phyloP scores from a whole-genome alignment of 2,888 invertebrate species.

The Orthosia cruda region DNA sequence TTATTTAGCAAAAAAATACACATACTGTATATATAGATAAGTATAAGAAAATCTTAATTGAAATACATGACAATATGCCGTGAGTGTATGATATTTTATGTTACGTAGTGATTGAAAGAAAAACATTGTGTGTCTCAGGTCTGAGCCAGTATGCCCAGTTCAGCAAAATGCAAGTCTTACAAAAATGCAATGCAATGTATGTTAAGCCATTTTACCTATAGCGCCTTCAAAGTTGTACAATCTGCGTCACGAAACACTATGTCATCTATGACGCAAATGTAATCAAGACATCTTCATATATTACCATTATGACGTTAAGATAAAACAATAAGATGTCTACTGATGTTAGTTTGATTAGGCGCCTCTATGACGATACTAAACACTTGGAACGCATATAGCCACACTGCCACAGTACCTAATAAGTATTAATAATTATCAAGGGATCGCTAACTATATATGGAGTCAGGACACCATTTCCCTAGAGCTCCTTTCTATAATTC shows the following conservation, averaged over 20 bases:
- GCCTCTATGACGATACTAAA: background rate
- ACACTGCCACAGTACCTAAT: background rate
- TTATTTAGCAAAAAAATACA: no score
- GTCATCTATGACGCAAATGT: conserved; percentile 40
- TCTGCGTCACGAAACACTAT: background rate
- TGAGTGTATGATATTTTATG: no score
- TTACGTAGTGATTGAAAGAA: no score
- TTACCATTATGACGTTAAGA: background rate
- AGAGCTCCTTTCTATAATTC: background rate
- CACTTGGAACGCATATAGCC: background rate
- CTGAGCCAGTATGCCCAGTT: no score
- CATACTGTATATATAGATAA: no score
- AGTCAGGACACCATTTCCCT: background rate
- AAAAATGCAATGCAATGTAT: no score
- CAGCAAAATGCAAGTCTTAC: no score
- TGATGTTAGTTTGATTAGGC: background rate
- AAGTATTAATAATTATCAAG: background rate
- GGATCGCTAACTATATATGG: background rate
- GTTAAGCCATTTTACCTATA: background rate
- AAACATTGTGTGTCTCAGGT: no score
- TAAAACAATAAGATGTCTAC: conserved; percentile 12
- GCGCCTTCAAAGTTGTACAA: background rate
- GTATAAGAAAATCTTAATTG: no score
- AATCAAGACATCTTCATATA: conserved; percentile 3
- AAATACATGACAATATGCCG: no score